Evolutionary conservation across 2,797 vertebrate species (phyloP).

Genomic region (Syndactyla subalaris): DNA sequence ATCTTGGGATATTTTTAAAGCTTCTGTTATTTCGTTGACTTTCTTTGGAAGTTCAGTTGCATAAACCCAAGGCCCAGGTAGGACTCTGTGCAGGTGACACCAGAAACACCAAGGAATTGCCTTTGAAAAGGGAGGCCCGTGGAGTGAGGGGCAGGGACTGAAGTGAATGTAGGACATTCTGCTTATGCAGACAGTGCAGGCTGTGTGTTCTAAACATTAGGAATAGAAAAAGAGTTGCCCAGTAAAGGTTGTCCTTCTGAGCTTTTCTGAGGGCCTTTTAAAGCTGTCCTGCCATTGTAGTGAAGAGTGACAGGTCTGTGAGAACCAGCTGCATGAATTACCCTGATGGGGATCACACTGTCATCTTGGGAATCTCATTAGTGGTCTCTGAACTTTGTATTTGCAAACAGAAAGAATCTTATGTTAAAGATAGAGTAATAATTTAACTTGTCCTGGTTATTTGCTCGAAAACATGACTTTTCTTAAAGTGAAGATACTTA

Average conservation of each 20-base stretch:
- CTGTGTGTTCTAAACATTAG: background rate
- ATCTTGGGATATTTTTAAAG: conserved; percentile 6
- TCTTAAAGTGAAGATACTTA: conserved; percentile 73
- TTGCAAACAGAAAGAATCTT: background rate
- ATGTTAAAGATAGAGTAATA: background rate
- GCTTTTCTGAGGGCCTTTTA: background rate
- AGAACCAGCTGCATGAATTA: background rate
- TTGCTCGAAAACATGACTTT: conserved; percentile 11
- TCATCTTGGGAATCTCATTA: background rate
- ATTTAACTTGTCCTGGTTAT: background rate
- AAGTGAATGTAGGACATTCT: background rate
- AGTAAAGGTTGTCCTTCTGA: background rate
- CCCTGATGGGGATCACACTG: background rate
- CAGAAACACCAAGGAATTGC: background rate
- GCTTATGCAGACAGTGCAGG: background rate
- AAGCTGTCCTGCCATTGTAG: background rate
- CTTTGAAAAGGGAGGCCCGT: background rate
- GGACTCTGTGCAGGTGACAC: background rate
- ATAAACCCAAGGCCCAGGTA: background rate
- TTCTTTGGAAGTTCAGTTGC: background rate
- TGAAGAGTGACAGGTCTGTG: background rate
- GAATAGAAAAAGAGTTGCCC: background rate
- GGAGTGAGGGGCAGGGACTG: background rate
- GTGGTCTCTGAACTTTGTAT: background rate
- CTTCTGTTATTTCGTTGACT: background rate